Evolutionary conservation across 2,888 invertebrate species (phyloP).

Genomic region (Blomia tropicalis): DNA sequence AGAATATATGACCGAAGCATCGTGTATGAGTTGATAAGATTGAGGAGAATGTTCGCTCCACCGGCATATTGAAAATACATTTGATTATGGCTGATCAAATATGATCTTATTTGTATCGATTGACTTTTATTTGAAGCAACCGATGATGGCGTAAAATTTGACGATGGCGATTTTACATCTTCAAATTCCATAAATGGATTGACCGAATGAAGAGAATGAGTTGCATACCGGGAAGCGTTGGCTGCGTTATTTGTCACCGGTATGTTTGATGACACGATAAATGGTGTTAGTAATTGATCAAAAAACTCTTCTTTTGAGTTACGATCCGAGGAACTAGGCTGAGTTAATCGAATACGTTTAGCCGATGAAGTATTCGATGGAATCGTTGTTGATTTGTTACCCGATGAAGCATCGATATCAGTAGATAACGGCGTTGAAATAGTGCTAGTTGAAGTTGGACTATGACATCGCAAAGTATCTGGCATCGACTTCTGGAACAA

Average conservation of each 20-base stretch:
- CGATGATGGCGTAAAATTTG: background rate
- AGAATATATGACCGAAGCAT: conserved; percentile 47
- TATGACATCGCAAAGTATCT: conserved; percentile 10
- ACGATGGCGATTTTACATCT: background rate
- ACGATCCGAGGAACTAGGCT: background rate
- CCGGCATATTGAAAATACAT: conserved; percentile 60
- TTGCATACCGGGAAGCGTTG: background rate
- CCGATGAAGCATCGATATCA: too few relatives aligned
- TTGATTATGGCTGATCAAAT: conserved; percentile 45
- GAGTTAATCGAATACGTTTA: conserved; percentile 10
- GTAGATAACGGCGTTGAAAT: background rate
- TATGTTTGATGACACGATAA: conserved; percentile 35
- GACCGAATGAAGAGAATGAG: background rate
- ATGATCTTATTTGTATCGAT: conserved; percentile 1
- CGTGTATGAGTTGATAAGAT: conserved; percentile 62
- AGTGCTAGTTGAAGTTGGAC: background rate
- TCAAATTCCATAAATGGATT: background rate
- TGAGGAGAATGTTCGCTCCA: conserved; percentile 62
- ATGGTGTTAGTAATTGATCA: conserved; percentile 53
- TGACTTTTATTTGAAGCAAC: background rate
- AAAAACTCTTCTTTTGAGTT: conserved; percentile 47
- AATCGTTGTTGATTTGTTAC: background rate
- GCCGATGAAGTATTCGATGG: background rate
- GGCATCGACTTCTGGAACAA: background rate
- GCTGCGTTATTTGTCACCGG: background rate